Evolutionary conservation across 2,113 vertebrate genomes (phyloP), one percentile per base, ranked within the genome.

Genomic region (Motacilla tschutschensis): DNA sequence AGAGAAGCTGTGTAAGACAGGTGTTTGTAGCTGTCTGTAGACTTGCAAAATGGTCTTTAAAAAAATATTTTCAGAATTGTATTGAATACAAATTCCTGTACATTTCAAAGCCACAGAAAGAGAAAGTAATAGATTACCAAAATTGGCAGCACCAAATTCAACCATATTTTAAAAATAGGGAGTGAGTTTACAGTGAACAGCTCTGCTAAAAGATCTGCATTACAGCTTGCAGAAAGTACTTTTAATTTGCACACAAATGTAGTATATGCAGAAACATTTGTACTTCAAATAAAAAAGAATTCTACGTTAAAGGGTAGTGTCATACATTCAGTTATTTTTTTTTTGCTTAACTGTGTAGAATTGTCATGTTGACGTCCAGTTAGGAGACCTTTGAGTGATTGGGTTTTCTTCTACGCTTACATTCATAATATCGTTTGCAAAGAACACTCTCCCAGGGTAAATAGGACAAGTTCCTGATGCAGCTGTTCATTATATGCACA

Each of bases 1-100:
- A 63, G 18, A 33, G 16, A 65, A 48, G 31, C 79, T 57, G 12
- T 33, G 14, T n/a, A 35, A 83, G 63, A 73, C 76, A 91, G 93
- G 93, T 93, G 91, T 89, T 88, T 62, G 22, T 90, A 58, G 73
- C 65, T 85, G 58, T 64, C 73, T 57, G 65, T 44, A 69, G 38
- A 40, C 40, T 66, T 80, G 65, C 29, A 81, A 72, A 92, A 48
- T 41, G 29, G 25, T 59, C 59, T 69, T 86, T 46, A 15, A 65
- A 88, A 48, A 85, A 72, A 22, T 65, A 55, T 48, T 87, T 84
- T 44, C n/a, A 38, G 74, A 79, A 55, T 41, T 35, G 3, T 17
- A 12, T 41, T 44, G 8, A 79, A 28, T 71, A 41, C 24, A 50
- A 69, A 67, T 70, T 44, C 51, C 31, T 55, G 14, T 75, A 35